These are phyloP conservation scores for Lasioglossum morio DNA, from an alignment of 2,888 invertebrate species.

Conservation along the genomic window DNA sequence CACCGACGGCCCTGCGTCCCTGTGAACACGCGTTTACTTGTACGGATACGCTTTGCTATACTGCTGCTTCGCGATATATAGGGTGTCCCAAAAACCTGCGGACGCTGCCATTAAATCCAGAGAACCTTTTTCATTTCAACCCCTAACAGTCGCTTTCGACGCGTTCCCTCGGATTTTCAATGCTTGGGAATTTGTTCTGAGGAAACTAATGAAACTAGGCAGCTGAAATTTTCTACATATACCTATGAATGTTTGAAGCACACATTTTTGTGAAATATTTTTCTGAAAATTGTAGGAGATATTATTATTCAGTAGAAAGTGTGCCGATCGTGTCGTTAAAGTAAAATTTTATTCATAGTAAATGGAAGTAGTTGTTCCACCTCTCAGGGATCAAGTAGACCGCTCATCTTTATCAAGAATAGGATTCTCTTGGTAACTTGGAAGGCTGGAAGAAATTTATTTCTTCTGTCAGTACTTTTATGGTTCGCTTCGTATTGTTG, in stretches of 20 bases:
- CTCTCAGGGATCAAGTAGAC: not conserved
- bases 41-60: not conserved
- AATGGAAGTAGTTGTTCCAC: not conserved
- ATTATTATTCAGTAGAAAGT: not conserved
- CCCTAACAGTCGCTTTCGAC: not conserved
- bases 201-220: not conserved
- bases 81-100: conserved; percentile 8
- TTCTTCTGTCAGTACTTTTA: not conserved
- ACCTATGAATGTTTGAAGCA: not conserved
- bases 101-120: not conserved
- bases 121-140: not conserved
- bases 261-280: not conserved
- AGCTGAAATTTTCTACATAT: not conserved
- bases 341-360: not conserved
- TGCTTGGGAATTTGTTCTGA: not conserved
- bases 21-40: conserved; percentile 25
- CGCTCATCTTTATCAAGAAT: not conserved
- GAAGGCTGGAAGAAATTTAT: not conserved
- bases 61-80: not conserved
- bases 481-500: not conserved
- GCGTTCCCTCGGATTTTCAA: not conserved
- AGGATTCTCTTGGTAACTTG: not conserved
- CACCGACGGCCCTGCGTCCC: not conserved
- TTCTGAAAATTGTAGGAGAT: not conserved
- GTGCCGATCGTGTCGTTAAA: not conserved